Evolutionary conservation across 2,888 invertebrate species (phyloP).

Genomic region (Eudemis profundana): DNA sequence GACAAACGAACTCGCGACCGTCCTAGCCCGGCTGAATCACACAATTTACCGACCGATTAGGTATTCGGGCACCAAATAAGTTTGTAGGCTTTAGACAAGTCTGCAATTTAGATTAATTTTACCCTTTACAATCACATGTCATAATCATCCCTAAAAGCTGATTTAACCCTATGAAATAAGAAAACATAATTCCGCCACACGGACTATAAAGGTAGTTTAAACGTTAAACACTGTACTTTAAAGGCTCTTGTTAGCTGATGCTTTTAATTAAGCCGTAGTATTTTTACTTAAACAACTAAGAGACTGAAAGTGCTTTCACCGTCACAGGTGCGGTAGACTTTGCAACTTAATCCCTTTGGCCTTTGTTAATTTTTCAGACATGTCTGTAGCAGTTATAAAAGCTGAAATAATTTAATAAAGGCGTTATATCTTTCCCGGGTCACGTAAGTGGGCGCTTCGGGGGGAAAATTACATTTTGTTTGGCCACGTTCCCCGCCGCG

Average conservation of each 20-base stretch:
- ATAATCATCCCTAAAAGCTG: neutral
- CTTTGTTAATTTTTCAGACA: conserved; percentile 69
- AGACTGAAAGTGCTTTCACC: conserved; percentile 39
- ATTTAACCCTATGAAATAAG: neutral
- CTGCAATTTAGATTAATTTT: too few relatives aligned
- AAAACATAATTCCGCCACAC: neutral
- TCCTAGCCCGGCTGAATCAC: too few relatives aligned
- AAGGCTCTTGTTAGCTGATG: conserved; percentile 42
- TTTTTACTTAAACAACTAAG: conserved; percentile 39
- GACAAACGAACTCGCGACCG: too few relatives aligned
- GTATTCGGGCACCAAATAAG: too few relatives aligned
- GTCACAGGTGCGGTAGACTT: conserved; percentile 45
- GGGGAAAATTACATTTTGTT: conserved; percentile 83
- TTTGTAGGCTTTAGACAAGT: too few relatives aligned
- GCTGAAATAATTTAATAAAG: conserved; percentile 83
- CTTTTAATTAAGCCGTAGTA: conserved; percentile 43
- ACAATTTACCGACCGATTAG: too few relatives aligned
- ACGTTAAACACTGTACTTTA: conserved; percentile 37
- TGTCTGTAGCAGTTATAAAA: conserved; percentile 74
- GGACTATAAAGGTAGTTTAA: conserved; percentile 26
- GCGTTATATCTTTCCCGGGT: conserved; percentile 82
- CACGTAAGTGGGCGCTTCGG: conserved; percentile 82
- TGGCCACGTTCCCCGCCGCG: conserved; percentile 75
- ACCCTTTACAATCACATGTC: neutral
- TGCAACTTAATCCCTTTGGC: conserved; percentile 66